A percentile compares a stretch with the other conserved stretches of the same genome.
Evolutionary conservation across 2,888 invertebrate genomes (phyloP).

Genomic region (Drosophila atroscutellata): DNA sequence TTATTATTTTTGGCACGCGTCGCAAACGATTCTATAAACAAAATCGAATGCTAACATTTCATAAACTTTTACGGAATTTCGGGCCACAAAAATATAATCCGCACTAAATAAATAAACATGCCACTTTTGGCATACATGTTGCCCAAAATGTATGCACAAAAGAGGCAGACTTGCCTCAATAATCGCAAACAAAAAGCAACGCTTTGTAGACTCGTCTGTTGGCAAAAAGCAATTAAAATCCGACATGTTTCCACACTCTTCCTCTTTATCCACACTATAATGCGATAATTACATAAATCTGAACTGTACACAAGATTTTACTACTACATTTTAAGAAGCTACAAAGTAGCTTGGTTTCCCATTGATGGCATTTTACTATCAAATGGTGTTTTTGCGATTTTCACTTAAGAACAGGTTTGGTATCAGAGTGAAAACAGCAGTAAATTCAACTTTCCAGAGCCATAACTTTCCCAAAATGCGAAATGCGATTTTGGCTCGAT

Average conservation of each 20-base stretch:
- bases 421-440: neutral
- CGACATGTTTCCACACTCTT: neutral
- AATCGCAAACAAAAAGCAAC: conserved; percentile 20
- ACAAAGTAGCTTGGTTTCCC: neutral
- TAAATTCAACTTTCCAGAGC: neutral
- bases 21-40: conserved; percentile 70
- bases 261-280: neutral
- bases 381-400: neutral
- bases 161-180: neutral
- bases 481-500: too few relatives aligned
- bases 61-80: conserved; percentile 69
- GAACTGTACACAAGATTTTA: neutral
- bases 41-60: conserved; percentile 54
- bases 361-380: neutral
- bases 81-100: conserved; percentile 37
- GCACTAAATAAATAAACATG: conserved; percentile 51
- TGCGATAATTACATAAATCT: neutral
- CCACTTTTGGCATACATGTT: conserved; percentile 33
- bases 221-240: conserved; percentile 16
- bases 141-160: conserved; percentile 4
- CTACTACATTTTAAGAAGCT: neutral
- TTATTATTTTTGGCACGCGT: conserved; percentile 81
- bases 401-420: neutral
- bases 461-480: too few relatives aligned
- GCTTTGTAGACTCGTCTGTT: conserved; percentile 16